phyloP scores from a whole-genome alignment of 2,113 vertebrate genomes.

The Microcebus murinus region DNA sequence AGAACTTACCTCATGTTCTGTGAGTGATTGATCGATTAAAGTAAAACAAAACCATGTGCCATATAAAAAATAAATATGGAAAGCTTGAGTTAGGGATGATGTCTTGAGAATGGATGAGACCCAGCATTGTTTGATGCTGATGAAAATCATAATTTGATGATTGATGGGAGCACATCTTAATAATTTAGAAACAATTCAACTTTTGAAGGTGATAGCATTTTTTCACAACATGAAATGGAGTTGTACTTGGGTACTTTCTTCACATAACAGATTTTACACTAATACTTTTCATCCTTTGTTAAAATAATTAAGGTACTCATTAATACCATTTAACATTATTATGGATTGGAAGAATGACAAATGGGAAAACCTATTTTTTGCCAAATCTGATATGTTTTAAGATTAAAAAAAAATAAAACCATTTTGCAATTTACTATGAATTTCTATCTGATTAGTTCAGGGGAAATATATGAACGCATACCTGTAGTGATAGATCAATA shows the following conservation, averaged over 20 bases:
- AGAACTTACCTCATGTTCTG: not conserved
- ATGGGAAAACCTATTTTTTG: not conserved
- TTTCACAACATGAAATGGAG: constrained; percentile 11
- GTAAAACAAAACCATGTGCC: not conserved
- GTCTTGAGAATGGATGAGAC: not conserved
- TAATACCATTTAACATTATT: not conserved
- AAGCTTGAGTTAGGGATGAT: not conserved
- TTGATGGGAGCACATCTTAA: not conserved
- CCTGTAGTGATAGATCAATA: not conserved
- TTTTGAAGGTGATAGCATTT: not conserved
- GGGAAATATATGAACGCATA: not conserved
- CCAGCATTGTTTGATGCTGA: not conserved
- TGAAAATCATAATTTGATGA: not conserved
- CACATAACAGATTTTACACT: not conserved
- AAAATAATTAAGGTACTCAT: constrained; percentile 19
- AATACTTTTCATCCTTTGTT: constrained; percentile 17
- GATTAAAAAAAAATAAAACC: not conserved
- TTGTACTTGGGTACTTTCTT: not conserved
- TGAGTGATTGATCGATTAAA: not conserved
- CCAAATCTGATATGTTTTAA: not conserved
- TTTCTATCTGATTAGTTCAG: not conserved
- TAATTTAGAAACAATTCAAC: not conserved
- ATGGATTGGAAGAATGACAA: not conserved
- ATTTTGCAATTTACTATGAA: not conserved
- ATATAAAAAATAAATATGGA: not conserved